These are phyloP conservation scores for Philereme transversata DNA, from an alignment of 2,888 invertebrate species.

Conservation along the genomic window DNA sequence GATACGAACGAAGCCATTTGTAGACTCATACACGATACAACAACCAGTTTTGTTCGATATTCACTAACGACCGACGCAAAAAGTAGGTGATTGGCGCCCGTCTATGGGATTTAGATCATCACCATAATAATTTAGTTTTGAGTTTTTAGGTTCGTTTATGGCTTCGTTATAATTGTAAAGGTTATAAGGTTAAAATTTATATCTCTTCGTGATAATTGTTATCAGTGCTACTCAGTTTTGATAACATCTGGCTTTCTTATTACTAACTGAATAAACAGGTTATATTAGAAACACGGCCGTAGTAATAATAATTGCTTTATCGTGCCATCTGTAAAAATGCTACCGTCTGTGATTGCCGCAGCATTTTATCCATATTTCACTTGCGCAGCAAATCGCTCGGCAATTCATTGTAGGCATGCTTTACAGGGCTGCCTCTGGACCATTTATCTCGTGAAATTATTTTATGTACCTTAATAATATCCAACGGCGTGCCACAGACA, in stretches of 20 bases:
- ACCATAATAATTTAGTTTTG: too few relatives aligned
- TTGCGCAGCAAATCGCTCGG: conserved; percentile 51
- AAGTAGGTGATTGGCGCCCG: not conserved
- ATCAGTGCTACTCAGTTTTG: not conserved
- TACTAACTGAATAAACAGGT: conserved; percentile 2
- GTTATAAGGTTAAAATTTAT: too few relatives aligned
- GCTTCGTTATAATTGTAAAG: too few relatives aligned
- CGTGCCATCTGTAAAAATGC: conserved; percentile 48
- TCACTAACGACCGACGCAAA: too few relatives aligned
- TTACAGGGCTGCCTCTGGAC: conserved; percentile 27
- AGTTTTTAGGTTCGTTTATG: too few relatives aligned
- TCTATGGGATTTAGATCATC: not conserved
- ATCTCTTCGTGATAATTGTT: too few relatives aligned
- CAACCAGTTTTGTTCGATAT: too few relatives aligned
- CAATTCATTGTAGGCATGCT: conserved; percentile 45
- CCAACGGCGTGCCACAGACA: conserved; percentile 1
- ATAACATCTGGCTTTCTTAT: conserved; percentile 1
- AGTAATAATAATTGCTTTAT: conserved; percentile 31
- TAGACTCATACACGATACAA: not conserved
- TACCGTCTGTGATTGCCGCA: conserved; percentile 40
- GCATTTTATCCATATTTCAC: conserved; percentile 52
- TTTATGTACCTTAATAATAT: conserved; percentile 1
- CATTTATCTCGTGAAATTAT: conserved; percentile 13
- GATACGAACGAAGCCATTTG: not conserved
- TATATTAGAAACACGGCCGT: conserved; percentile 19